Evolutionary conservation across 2,888 invertebrate genomes (phyloP).

Genomic region (Plemyria rubiginata): DNA sequence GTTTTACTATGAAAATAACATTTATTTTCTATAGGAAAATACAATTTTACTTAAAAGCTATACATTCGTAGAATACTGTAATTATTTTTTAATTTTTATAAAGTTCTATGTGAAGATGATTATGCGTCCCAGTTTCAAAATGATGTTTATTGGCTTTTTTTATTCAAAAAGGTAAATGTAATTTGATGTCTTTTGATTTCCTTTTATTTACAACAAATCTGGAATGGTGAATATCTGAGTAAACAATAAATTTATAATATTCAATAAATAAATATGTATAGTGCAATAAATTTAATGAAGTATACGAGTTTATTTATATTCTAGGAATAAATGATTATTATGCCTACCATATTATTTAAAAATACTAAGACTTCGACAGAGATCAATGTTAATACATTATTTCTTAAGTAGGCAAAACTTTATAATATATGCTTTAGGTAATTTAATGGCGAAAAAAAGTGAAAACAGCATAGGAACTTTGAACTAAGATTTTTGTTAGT

Average conservation of each 20-base stretch:
- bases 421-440: slow-evolving; percentile 13
- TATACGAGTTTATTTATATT: slow-evolving; percentile 1
- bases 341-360: slow-evolving; percentile 8
- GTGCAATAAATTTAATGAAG: neutral
- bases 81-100: no score
- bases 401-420: slow-evolving; percentile 22
- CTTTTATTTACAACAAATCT: slow-evolving; percentile 20
- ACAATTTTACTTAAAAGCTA: neutral
- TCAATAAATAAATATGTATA: no score
- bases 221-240: slow-evolving; percentile 24
- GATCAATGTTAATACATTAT: slow-evolving; percentile 30
- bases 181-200: neutral
- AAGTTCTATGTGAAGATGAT: neutral
- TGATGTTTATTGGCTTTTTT: neutral
- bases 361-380: slow-evolving; percentile 22
- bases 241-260: neutral
- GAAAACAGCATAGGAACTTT: slow-evolving; percentile 42
- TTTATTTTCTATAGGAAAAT: neutral
- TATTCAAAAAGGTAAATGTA: neutral
- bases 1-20: neutral
- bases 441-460: slow-evolving; percentile 19
- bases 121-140: neutral
- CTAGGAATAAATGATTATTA: slow-evolving; percentile 12
- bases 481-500: slow-evolving; percentile 20
- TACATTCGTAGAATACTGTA: neutral